phyloP scores from a whole-genome alignment of 2,888 invertebrate species.

The Hydraecia micacea region DNA sequence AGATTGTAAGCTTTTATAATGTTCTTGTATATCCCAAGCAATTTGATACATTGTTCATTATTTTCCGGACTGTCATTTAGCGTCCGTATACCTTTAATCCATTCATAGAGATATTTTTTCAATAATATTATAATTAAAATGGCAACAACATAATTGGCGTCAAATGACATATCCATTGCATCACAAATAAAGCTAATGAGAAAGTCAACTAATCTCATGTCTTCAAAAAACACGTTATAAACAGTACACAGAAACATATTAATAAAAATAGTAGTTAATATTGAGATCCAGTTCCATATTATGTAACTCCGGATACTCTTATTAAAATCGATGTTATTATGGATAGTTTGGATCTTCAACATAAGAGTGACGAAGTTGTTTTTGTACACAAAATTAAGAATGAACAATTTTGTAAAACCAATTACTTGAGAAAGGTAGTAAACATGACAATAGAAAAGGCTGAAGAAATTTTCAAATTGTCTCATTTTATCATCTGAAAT shows the following conservation, averaged over 20 bases:
- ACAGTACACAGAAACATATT: background rate
- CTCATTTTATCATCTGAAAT: background rate
- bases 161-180: background rate
- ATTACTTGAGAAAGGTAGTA: background rate
- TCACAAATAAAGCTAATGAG: background rate
- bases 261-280: background rate
- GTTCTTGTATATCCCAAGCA: slow-evolving; percentile 21
- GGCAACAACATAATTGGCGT: slow-evolving; percentile 40
- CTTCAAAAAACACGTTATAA: background rate
- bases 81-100: background rate
- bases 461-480: background rate
- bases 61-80: background rate
- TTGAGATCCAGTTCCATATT: slow-evolving; percentile 40
- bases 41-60: background rate
- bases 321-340: slow-evolving; percentile 27
- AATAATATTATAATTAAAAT: slow-evolving; percentile 31
- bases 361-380: slow-evolving; percentile 32
- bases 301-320: slow-evolving; percentile 18
- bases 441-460: background rate
- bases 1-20: slow-evolving; percentile 44
- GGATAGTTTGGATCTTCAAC: slow-evolving; percentile 44
- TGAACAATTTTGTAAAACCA: slow-evolving; percentile 2
- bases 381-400: slow-evolving; percentile 14
- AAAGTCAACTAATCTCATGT: background rate
- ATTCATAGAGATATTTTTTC: slow-evolving; percentile 22